Evolutionary conservation across 2,797 vertebrate species (phyloP).

Genomic region (Enteromius unitaeniatus): DNA sequence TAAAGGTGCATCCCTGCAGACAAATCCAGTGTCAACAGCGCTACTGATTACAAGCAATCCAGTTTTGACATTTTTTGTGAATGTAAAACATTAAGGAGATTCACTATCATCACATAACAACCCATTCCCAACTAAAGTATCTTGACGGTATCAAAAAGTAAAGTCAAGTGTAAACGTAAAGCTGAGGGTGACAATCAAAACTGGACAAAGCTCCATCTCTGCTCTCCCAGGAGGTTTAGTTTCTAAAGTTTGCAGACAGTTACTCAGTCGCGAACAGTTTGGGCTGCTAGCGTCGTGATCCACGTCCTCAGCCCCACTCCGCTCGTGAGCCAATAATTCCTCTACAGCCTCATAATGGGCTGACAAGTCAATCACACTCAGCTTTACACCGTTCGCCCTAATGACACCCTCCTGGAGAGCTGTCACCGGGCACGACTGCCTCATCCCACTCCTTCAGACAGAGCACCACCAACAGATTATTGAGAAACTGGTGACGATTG

Average conservation of each 20-base stretch:
- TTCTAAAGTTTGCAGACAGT: constrained; percentile 82
- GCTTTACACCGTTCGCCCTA: constrained; percentile 89
- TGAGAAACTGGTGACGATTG: constrained; percentile 55
- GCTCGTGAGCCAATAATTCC: constrained; percentile 90
- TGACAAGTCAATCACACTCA: constrained; percentile 88
- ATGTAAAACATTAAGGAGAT: neutral
- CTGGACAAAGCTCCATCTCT: constrained; percentile 23
- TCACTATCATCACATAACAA: neutral
- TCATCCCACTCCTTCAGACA: constrained; percentile 80
- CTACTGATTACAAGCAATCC: neutral
- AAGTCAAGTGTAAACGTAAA: constrained; percentile 22
- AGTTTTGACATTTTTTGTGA: neutral
- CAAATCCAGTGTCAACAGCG: no score
- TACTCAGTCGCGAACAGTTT: constrained; percentile 85
- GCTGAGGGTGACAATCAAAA: constrained; percentile 22
- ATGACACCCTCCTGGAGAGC: constrained; percentile 87
- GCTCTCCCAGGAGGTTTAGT: constrained; percentile 17
- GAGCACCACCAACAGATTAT: constrained; percentile 68
- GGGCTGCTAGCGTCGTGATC: constrained; percentile 81
- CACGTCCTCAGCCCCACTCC: constrained; percentile 82
- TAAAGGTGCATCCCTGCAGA: neutral
- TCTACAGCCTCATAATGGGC: constrained; percentile 87
- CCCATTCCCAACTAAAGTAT: neutral
- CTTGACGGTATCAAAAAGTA: neutral
- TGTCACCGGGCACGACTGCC: constrained; percentile 81